These are phyloP conservation scores for Ceramica pisi DNA, from an alignment of 2,888 invertebrate genomes.

Conservation along the genomic window DNA sequence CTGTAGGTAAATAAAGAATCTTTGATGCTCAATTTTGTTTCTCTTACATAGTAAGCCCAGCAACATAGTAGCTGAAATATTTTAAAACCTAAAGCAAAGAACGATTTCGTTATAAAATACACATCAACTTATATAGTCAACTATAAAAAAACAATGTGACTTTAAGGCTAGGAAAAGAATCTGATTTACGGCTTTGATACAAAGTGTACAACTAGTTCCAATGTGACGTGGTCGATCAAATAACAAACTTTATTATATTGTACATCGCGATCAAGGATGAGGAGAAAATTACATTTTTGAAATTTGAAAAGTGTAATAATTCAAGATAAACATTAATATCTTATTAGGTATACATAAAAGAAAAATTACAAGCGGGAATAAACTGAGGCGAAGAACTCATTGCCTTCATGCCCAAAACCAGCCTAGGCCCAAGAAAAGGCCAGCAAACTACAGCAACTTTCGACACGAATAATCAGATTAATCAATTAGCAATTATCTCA, in stretches of 20 bases:
- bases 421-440: too few relatives aligned
- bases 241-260: neutral
- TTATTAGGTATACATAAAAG: too few relatives aligned
- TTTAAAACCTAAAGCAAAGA: constrained; percentile 23
- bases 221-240: neutral
- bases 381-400: too few relatives aligned
- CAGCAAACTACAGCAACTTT: too few relatives aligned
- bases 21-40: constrained; percentile 23
- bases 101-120: constrained; percentile 48
- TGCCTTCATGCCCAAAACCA: too few relatives aligned
- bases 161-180: constrained; percentile 21
- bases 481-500: too few relatives aligned
- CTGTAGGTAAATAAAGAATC: constrained; percentile 2
- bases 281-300: neutral
- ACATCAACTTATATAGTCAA: constrained; percentile 39
- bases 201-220: constrained; percentile 25
- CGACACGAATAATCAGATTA: too few relatives aligned
- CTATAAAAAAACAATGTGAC: constrained; percentile 48
- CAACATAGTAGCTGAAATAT: constrained; percentile 44
- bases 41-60: constrained; percentile 31
- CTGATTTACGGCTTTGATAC: constrained; percentile 27
- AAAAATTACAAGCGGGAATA: too few relatives aligned
- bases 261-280: neutral
- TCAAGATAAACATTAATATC: too few relatives aligned
- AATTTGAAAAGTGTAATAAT: too few relatives aligned